phyloP scores from a whole-genome alignment of 1,140 invertebrate species.

The Brachionus rubens region DNA sequence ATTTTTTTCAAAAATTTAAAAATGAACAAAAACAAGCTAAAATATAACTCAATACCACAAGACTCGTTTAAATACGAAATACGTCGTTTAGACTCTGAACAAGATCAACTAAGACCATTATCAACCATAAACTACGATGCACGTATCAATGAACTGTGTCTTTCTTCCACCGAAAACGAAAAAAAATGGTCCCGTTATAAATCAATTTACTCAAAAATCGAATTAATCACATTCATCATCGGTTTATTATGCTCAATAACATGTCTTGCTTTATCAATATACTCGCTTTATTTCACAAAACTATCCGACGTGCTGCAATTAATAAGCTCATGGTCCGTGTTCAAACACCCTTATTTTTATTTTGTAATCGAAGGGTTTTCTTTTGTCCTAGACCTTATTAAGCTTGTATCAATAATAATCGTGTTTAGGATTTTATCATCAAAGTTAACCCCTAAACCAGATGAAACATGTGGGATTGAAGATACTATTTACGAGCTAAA shows the following conservation, averaged over 20 bases:
- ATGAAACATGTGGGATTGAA: neutral
- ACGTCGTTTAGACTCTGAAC: neutral
- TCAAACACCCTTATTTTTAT: neutral
- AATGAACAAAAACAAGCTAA: constrained; percentile 33
- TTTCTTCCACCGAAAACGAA: neutral
- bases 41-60: constrained; percentile 7
- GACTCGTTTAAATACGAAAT: constrained; percentile 22
- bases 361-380: neutral
- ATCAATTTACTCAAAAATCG: neutral
- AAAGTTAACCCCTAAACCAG: neutral
- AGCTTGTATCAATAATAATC: neutral
- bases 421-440: neutral
- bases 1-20: neutral
- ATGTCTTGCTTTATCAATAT: neutral
- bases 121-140: neutral
- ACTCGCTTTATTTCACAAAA: neutral
- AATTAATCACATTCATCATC: neutral
- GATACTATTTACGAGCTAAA: neutral
- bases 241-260: neutral
- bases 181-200: neutral
- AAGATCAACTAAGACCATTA: neutral
- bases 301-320: neutral
- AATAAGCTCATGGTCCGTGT: neutral
- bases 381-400: neutral
- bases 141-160: neutral